These are phyloP conservation scores for Anseranas semipalmata DNA, from an alignment of 2,113 vertebrate species.

Conservation along the genomic window DNA sequence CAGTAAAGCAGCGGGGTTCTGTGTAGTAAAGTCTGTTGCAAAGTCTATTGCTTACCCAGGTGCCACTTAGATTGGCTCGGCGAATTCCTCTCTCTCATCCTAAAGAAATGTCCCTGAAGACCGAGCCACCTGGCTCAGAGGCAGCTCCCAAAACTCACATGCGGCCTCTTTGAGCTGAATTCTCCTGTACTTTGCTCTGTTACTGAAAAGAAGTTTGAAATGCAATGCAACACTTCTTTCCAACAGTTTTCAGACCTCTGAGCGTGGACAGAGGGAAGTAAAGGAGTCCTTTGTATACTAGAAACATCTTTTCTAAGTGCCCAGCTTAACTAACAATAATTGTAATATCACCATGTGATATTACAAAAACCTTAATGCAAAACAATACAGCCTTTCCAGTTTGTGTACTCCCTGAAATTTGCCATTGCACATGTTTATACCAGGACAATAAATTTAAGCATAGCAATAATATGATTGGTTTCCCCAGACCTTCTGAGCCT, in stretches of 20 bases:
- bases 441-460: background rate
- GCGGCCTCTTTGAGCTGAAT: background rate
- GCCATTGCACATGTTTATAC: background rate
- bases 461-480: background rate
- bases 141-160: background rate
- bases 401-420: background rate
- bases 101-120: background rate
- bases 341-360: background rate
- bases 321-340: background rate
- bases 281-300: background rate
- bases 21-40: background rate
- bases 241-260: background rate
- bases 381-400: background rate
- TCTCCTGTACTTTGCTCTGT: background rate
- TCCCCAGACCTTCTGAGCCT: background rate
- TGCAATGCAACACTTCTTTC: background rate
- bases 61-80: background rate
- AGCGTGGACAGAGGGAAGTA: background rate
- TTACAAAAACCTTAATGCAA: background rate
- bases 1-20: constrained; percentile 45
- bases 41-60: background rate
- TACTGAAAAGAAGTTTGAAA: background rate
- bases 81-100: constrained; percentile 10
- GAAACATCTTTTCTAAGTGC: background rate
- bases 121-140: background rate